Conservation (phyloP, 2,113 vertebrate genomes). For the Rhinichthys klamathensis region DNA sequence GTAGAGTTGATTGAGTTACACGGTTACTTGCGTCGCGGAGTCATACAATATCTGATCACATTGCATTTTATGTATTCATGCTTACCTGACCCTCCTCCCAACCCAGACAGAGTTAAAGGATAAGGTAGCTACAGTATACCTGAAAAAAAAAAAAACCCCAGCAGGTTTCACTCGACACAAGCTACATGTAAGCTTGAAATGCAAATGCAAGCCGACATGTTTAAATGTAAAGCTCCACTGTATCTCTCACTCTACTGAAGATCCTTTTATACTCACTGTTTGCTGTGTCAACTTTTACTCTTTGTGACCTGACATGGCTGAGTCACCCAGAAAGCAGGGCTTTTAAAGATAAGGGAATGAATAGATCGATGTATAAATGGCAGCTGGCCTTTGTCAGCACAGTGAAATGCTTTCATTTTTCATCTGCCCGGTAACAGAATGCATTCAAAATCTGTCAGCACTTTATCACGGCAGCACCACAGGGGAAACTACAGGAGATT, state of each 20-base stretch:
- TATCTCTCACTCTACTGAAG: neutral
- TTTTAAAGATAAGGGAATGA: constrained; percentile 10
- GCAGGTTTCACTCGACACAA: constrained; percentile 19
- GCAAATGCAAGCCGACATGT: neutral
- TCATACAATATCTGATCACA: constrained; percentile 67
- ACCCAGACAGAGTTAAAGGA: constrained; percentile 38
- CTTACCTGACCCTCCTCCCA: constrained; percentile 39
- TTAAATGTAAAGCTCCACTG: neutral
- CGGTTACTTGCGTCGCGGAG: constrained; percentile 54
- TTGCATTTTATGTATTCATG: constrained; percentile 53
- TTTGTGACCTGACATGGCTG: neutral
- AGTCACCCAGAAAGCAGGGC: neutral
- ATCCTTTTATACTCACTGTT: constrained; percentile 3
- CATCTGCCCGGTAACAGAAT: constrained; percentile 20
- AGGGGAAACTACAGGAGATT: constrained; percentile 1
- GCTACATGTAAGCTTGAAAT: neutral
- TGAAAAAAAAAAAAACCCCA: constrained; percentile 45
- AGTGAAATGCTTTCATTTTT: constrained; percentile 5
- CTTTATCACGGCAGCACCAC: neutral
- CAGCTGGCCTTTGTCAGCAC: constrained; percentile 3
- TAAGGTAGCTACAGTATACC: constrained; percentile 34
- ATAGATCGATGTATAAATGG: neutral
- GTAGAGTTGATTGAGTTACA: constrained; percentile 74
- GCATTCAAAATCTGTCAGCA: constrained; percentile 10
- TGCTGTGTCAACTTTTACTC: constrained; percentile 20